Evolutionary conservation across 2,113 vertebrate species (phyloP), one percentile per base, ranked within the genome.

Genomic region (Tor tambroides): DNA sequence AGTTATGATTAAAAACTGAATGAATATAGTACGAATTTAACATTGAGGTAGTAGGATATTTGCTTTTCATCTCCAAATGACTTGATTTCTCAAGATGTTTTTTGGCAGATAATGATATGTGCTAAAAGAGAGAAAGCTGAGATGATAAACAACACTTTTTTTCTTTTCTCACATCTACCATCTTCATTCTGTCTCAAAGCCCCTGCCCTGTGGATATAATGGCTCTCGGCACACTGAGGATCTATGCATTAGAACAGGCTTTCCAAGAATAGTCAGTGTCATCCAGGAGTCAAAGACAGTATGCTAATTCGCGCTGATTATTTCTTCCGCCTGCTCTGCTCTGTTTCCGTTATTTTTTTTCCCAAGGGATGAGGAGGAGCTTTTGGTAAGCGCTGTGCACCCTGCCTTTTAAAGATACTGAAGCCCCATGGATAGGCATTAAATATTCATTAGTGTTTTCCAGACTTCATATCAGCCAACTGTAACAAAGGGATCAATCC

Each of bases 381-480:
- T 82, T 72, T 80, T 81, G 69, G 77, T 63, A 61, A 35, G 46
- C 56, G 21, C 51, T 30, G 67, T 54, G 79, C 77, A 76, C 75
- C 23, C 69, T 41, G n/a, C 56, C 69, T 84, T 59, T 79, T 61
- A 61, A 77, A 86, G 67, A 74, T 82, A 43, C 80, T 3, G 35
- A 80, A 80, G 32, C 32, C 85, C 85, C 9, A 28, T 41, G 28
- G 85, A 43, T 83, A 38, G 10, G 2, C 63, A 14, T 89, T 89
- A 86, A 89, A 86, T 89, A 86, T 89, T 89, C 56, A 89, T 89
- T 82, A 54, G 51, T 10, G 54, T 84, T 89, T 84, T 80, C 30
- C 85, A 84, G 51, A 41, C 41, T 86, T 75, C 87, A 86, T 87
- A 67, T 81, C 35, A 75, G 85, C 76, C 63, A 21, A 19, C 87